Conservation (phyloP, 2,888 invertebrate genomes). For the Oscheius myriophilus region DNA sequence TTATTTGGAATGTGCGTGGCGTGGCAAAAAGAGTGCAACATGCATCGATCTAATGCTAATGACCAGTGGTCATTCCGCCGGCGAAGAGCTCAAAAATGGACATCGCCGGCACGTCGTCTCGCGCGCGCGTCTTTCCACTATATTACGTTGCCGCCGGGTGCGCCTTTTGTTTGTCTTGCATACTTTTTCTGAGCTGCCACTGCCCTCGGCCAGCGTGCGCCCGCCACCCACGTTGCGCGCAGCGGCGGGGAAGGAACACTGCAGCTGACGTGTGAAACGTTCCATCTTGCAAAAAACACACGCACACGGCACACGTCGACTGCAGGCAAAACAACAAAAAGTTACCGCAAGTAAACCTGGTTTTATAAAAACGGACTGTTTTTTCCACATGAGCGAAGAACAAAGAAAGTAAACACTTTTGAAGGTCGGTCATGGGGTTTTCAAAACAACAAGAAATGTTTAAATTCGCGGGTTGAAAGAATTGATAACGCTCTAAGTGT, state of each 20-base stretch:
- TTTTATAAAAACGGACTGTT: too few species aligned
- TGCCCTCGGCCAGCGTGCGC: background rate
- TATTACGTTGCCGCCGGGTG: constrained; percentile 26
- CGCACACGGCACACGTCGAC: background rate
- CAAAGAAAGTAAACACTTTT: too few species aligned
- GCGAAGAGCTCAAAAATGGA: constrained; percentile 21
- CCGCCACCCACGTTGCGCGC: constrained; percentile 8
- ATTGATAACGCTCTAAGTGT: constrained; percentile 22
- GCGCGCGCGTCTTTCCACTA: constrained; percentile 23
- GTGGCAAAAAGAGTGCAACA: constrained; percentile 30
- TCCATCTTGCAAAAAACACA: background rate
- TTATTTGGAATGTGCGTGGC: constrained; percentile 28
- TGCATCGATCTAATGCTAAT: constrained; percentile 31
- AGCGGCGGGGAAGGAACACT: background rate
- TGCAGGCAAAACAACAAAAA: too few species aligned
- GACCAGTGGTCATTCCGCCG: constrained; percentile 30
- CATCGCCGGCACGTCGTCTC: background rate
- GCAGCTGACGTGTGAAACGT: too few species aligned
- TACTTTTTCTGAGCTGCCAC: constrained; percentile 25
- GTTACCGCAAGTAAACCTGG: too few species aligned
- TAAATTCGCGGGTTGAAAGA: background rate
- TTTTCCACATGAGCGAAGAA: too few species aligned
- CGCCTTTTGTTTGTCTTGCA: constrained; percentile 28
- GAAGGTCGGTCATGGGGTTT: too few species aligned
- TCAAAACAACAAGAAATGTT: background rate